Conservation (phyloP, 1,140 invertebrate genomes). For the Hyposmocoma kahamanoa region DNA sequence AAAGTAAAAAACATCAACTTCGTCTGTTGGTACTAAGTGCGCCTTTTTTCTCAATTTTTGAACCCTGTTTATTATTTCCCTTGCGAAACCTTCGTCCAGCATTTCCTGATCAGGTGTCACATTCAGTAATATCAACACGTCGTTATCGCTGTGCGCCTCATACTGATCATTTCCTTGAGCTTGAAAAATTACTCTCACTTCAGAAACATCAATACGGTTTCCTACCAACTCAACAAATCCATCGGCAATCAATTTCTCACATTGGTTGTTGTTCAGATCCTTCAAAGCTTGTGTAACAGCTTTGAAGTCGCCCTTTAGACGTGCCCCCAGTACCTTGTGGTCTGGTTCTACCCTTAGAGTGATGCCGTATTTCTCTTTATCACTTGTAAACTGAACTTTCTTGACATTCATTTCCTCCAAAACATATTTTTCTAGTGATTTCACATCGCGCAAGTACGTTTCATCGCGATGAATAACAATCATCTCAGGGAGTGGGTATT, state of each 20-base stretch:
- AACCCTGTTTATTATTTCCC: constrained; percentile 97
- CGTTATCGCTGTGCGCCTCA: constrained; percentile 92
- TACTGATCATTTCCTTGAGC: constrained; percentile 80
- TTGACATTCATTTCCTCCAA: constrained; percentile 96
- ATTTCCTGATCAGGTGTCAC: constrained; percentile 90
- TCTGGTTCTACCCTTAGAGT: constrained; percentile 95
- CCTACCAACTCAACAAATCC: constrained; percentile 84
- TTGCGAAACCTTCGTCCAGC: constrained; percentile 92
- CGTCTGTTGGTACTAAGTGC: constrained; percentile 92
- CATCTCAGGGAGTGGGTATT: constrained; percentile 97
- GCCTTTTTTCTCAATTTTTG: constrained; percentile 99
- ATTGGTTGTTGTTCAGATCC: constrained; percentile 84
- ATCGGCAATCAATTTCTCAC: constrained; percentile 83
- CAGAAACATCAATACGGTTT: constrained; percentile 85
- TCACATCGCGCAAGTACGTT: constrained; percentile 86
- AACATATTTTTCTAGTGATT: constrained; percentile 89
- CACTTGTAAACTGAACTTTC: constrained; percentile 89
- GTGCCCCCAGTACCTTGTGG: constrained; percentile 86
- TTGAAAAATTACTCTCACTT: constrained; percentile 91
- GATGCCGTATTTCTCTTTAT: constrained; percentile 96
- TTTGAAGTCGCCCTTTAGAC: constrained; percentile 93
- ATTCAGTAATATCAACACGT: constrained; percentile 87
- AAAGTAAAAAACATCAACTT: constrained; percentile 88
- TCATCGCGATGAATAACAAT: constrained; percentile 94
- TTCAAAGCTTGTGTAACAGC: constrained; percentile 88